phyloP scores from a whole-genome alignment of 2,113 vertebrate genomes.

The Nymphicus hollandicus region DNA sequence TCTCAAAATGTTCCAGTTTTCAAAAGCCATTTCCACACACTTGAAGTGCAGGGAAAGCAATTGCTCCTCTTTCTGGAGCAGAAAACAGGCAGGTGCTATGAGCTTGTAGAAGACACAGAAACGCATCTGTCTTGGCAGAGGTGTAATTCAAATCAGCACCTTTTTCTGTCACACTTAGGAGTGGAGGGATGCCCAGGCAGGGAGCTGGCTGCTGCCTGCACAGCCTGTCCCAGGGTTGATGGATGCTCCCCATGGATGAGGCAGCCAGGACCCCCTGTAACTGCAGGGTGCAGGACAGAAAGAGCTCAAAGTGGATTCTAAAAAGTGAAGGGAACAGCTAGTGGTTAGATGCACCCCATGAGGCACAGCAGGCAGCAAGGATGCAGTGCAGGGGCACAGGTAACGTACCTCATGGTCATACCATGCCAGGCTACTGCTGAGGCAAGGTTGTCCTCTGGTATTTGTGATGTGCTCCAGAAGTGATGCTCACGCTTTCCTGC shows the following conservation, averaged over 20 bases:
- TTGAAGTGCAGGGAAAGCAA: not conserved
- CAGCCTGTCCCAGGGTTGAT: not conserved
- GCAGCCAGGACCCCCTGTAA: not conserved
- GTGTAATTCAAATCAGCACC: not conserved
- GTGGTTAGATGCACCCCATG: accelerated
- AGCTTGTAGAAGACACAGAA: not conserved
- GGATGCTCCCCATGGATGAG: not conserved
- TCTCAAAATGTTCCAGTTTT: not conserved
- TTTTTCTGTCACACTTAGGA: not conserved
- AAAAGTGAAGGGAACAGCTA: too few relatives aligned
- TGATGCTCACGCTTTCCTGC: not conserved
- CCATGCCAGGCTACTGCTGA: accelerated
- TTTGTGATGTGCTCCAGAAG: not conserved
- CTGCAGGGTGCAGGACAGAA: accelerated
- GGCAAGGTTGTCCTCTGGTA: not conserved
- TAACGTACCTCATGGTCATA: accelerated
- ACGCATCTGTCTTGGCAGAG: not conserved
- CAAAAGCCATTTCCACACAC: not conserved
- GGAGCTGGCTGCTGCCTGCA: not conserved
- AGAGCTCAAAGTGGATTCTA: not conserved
- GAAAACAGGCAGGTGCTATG: not conserved
- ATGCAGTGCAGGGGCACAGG: not conserved
- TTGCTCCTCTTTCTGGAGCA: not conserved
- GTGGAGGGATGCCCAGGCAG: accelerated
- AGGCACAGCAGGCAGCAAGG: not conserved